Conservation (phyloP, 2,797 vertebrate species). For the Ctenopoma multispine region DNA sequence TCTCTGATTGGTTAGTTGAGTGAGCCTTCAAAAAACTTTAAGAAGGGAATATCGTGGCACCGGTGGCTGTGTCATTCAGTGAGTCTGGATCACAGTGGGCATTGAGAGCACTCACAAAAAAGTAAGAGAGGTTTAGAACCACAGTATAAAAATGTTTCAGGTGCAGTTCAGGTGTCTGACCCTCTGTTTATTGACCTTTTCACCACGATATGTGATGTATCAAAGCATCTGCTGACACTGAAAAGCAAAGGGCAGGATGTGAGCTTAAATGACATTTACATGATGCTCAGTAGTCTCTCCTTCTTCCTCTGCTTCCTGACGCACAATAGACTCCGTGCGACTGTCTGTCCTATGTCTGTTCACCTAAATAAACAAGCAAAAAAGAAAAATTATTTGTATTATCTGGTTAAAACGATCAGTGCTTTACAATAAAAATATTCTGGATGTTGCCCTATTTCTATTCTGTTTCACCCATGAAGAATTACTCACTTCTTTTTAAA, state of each 20-base stretch:
- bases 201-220: slow-evolving; percentile 34
- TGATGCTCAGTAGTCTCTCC: slow-evolving; percentile 69
- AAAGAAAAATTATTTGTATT: background rate
- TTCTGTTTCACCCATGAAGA: background rate
- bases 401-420: background rate
- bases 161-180: background rate
- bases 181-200: slow-evolving; percentile 39
- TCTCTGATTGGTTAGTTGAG: too few species aligned
- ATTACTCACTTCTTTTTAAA: background rate
- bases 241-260: slow-evolving; percentile 61
- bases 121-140: too few species aligned
- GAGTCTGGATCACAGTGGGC: too few species aligned
- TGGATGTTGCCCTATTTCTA: background rate
- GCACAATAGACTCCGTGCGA: slow-evolving; percentile 16
- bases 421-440: background rate
- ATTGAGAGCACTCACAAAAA: too few species aligned
- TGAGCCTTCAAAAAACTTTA: too few species aligned
- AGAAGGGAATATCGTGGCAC: too few species aligned
- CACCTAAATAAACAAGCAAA: slow-evolving; percentile 61
- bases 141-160: too few species aligned
- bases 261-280: slow-evolving; percentile 75
- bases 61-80: too few species aligned
- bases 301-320: slow-evolving; percentile 39
- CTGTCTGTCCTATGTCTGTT: slow-evolving; percentile 46
- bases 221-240: slow-evolving; percentile 34